Evolutionary conservation across 2,113 vertebrate species (phyloP).

Genomic region (Lepus europaeus): DNA sequence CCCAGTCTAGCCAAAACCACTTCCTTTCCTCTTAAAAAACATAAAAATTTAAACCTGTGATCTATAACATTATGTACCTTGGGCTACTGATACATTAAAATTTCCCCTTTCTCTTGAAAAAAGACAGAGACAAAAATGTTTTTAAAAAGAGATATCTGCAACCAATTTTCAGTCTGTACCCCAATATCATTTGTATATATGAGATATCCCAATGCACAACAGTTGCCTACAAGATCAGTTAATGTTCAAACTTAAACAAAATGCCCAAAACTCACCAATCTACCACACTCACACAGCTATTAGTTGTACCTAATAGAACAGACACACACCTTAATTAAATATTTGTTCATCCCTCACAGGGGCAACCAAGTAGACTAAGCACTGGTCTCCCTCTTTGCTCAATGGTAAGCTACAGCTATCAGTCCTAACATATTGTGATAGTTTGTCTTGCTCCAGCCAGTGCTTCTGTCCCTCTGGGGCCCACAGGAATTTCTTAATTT

Average conservation of each 20-base stretch:
- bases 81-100: conserved; percentile 20
- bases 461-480: neutral
- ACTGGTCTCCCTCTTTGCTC: neutral
- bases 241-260: conserved; percentile 51
- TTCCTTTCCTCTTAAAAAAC: conserved; percentile 32
- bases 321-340: neutral
- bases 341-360: neutral
- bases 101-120: neutral
- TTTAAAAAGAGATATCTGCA: neutral
- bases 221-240: neutral
- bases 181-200: neutral
- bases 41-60: conserved; percentile 48
- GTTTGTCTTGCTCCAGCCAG: neutral
- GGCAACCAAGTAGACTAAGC: neutral
- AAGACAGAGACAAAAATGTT: neutral
- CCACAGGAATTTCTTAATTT: neutral
- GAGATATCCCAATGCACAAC: neutral
- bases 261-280: neutral
- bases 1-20: neutral
- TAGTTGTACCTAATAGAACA: neutral
- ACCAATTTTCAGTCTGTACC: neutral
- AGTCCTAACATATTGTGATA: neutral
- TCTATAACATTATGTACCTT: neutral
- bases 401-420: neutral
- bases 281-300: neutral